Conservation (phyloP, 1,140 invertebrate species). For the Chironomus striatipennis region DNA sequence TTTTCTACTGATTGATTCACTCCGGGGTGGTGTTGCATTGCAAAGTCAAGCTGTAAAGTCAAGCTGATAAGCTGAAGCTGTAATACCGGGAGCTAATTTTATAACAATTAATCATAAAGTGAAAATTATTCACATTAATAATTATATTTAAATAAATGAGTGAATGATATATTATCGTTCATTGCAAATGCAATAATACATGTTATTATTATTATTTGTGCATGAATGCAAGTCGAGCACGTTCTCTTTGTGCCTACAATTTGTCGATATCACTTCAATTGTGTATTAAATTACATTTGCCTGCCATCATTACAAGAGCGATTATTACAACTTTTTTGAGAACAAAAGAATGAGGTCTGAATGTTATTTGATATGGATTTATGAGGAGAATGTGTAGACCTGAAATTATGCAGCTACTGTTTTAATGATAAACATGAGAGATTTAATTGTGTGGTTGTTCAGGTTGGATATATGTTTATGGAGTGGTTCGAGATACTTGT, state of each 20-base stretch:
- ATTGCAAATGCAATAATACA: not conserved
- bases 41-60: not conserved
- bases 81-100: conserved; percentile 1
- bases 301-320: too few species aligned
- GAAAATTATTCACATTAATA: not conserved
- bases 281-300: too few species aligned
- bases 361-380: too few species aligned
- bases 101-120: conserved; percentile 1
- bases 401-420: too few species aligned
- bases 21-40: not conserved
- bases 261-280: not conserved
- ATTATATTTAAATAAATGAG: not conserved
- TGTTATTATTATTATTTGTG: not conserved
- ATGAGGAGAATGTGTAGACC: too few species aligned
- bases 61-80: not conserved
- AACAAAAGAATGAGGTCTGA: too few species aligned
- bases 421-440: too few species aligned
- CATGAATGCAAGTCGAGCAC: not conserved
- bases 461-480: too few species aligned
- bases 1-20: conserved; percentile 2
- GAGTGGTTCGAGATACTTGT: too few species aligned
- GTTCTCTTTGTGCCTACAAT: not conserved
- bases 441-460: too few species aligned
- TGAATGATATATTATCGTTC: not conserved
- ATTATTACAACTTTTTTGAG: too few species aligned